Conservation (phyloP, 1,140 invertebrate genomes). For the Apis florea region DNA sequence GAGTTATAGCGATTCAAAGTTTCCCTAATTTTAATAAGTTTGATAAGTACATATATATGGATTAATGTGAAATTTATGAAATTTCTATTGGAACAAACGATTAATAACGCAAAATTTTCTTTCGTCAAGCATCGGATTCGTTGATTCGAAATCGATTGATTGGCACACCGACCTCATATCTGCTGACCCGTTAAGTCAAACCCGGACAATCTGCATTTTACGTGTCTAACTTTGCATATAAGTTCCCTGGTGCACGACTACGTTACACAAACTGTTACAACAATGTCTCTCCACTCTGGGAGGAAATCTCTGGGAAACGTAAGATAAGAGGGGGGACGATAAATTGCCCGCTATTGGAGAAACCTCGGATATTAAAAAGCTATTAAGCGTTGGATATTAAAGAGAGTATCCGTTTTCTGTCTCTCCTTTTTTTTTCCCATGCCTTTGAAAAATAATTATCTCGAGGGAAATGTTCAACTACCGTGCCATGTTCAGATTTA, state of each 20-base stretch:
- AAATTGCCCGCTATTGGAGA: conserved; percentile 35
- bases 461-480: not conserved
- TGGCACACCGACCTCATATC: conserved; percentile 51
- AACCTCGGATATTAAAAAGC: conserved; percentile 31
- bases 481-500: not conserved
- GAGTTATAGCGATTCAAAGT: too few species aligned
- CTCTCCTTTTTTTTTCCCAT: not conserved
- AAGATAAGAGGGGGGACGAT: conserved; percentile 9
- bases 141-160: conserved; percentile 47
- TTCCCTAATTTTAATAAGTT: too few species aligned
- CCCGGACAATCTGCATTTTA: conserved; percentile 51
- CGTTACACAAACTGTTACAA: conserved; percentile 39
- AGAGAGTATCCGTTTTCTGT: conserved; percentile 4
- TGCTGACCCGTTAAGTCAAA: conserved; percentile 59
- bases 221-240: conserved; percentile 42
- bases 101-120: not conserved
- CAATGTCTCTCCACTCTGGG: conserved; percentile 20
- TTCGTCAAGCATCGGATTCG: not conserved
- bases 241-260: conserved; percentile 19
- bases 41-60: too few species aligned
- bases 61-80: too few species aligned
- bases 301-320: not conserved
- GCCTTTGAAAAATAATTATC: conserved; percentile 23
- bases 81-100: too few species aligned
- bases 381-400: conserved; percentile 30